Conservation (phyloP, 2,888 invertebrate genomes). For the Petrolisthes cinctipes region DNA sequence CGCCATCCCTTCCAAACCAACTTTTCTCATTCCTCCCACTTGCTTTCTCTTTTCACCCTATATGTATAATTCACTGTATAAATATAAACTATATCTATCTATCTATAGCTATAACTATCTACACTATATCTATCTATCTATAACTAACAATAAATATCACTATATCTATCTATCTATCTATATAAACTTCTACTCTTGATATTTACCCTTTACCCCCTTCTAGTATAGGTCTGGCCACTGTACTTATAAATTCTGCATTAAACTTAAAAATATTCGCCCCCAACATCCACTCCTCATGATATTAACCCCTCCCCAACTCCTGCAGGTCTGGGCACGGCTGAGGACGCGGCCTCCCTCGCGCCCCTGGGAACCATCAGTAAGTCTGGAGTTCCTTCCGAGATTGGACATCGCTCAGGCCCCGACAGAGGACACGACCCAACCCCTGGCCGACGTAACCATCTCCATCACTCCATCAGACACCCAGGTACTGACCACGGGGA, state of each 20-base stretch:
- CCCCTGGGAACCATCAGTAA: slow-evolving; percentile 33
- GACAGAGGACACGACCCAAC: slow-evolving; percentile 11
- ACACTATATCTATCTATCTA: too few relatives aligned
- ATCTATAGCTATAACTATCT: too few relatives aligned
- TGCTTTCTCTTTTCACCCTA: too few relatives aligned
- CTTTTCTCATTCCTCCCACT: not conserved
- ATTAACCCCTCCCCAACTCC: not conserved
- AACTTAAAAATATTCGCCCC: too few relatives aligned
- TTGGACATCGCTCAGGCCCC: slow-evolving; percentile 17
- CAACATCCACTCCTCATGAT: not conserved
- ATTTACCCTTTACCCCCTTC: not conserved
- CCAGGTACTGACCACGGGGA: not conserved
- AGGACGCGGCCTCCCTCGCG: slow-evolving; percentile 22
- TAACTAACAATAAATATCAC: too few relatives aligned
- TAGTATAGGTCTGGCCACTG: not conserved
- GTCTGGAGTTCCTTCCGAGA: slow-evolving; percentile 24
- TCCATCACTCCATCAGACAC: slow-evolving; percentile 3
- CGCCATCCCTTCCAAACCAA: not conserved
- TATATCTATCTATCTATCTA: too few relatives aligned
- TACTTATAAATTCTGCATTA: not conserved
- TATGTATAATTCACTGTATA: too few relatives aligned
- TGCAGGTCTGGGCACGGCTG: slow-evolving; percentile 2
- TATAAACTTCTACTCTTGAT: not conserved
- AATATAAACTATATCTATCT: too few relatives aligned
- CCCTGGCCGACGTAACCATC: not conserved